These are phyloP conservation scores for Plebejus anna DNA, from an alignment of 2,888 invertebrate genomes.

Conservation along the genomic window DNA sequence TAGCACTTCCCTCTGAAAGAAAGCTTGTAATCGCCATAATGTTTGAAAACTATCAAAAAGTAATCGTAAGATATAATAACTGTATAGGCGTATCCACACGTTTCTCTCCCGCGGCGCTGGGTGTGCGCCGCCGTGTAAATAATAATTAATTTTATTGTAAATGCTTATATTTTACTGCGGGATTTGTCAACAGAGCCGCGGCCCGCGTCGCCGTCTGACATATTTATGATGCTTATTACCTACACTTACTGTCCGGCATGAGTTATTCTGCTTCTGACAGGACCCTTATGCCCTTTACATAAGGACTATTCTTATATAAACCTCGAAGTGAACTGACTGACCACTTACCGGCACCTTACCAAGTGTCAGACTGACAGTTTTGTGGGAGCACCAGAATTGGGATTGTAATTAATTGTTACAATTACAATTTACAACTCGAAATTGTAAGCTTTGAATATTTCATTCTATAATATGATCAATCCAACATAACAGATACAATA, in stretches of 20 bases:
- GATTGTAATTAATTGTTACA: slow-evolving; percentile 20
- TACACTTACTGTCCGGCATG: slow-evolving; percentile 43
- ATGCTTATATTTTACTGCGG: slow-evolving; percentile 80
- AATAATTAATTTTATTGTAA: slow-evolving; percentile 81
- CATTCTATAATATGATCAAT: not conserved
- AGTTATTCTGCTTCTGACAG: not conserved
- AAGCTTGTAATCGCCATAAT: no score
- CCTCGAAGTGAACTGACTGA: not conserved
- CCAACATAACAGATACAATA: no score
- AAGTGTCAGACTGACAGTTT: slow-evolving; percentile 20
- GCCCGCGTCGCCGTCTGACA: slow-evolving; percentile 66
- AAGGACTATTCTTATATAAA: not conserved
- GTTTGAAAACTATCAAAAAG: no score
- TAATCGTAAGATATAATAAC: no score
- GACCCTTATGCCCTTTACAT: not conserved
- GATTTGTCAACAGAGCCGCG: slow-evolving; percentile 79
- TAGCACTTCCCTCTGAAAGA: no score
- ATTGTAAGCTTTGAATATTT: not conserved
- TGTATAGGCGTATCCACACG: slow-evolving; percentile 48
- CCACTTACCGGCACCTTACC: slow-evolving; percentile 18
- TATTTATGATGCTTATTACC: slow-evolving; percentile 74
- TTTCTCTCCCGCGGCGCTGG: slow-evolving; percentile 49
- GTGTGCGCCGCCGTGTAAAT: slow-evolving; percentile 76
- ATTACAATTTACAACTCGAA: not conserved
- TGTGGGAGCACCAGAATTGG: slow-evolving; percentile 17